A percentile compares a stretch with the other conserved stretches of the same genome.
Conservation (phyloP, 2,113 vertebrate species). For the Tautogolabrus adspersus region DNA sequence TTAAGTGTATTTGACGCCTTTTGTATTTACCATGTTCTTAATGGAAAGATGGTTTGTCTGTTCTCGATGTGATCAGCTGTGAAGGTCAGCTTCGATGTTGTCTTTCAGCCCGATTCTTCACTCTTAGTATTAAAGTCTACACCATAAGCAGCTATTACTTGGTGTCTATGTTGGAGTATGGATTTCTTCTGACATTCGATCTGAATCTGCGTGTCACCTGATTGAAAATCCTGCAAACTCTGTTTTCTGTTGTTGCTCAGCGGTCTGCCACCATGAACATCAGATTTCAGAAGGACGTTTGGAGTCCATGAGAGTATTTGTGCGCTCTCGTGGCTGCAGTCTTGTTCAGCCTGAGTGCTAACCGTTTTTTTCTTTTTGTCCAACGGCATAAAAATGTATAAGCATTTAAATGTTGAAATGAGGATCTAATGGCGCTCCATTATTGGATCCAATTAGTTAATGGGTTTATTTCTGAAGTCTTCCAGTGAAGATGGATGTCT, state of each 20-base stretch:
- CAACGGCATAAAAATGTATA: constrained; percentile 57
- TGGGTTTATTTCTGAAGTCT: constrained; percentile 76
- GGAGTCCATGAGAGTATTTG: constrained; percentile 26
- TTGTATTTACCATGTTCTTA: not conserved
- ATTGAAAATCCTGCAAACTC: constrained; percentile 4
- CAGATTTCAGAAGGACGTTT: not conserved
- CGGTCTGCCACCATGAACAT: not conserved
- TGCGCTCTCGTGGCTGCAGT: constrained; percentile 23
- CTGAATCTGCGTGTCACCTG: not conserved
- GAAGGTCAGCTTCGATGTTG: constrained; percentile 52
- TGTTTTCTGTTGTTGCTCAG: constrained; percentile 20
- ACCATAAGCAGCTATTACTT: constrained; percentile 24
- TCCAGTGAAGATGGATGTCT: constrained; percentile 71
- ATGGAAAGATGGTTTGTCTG: not conserved
- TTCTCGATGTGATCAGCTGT: constrained; percentile 44
- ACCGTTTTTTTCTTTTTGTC: not conserved
- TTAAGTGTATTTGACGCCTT: not conserved
- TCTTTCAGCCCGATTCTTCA: constrained; percentile 31
- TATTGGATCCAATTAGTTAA: constrained; percentile 81
- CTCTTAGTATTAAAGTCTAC: constrained; percentile 3
- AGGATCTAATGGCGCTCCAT: constrained; percentile 67
- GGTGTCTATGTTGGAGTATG: constrained; percentile 5
- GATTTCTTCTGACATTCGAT: constrained; percentile 23
- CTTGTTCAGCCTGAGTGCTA: constrained; percentile 30
- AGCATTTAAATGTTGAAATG: constrained; percentile 70